Evolutionary conservation across 2,888 invertebrate genomes (phyloP).

Genomic region (Drosophila sordidula): DNA sequence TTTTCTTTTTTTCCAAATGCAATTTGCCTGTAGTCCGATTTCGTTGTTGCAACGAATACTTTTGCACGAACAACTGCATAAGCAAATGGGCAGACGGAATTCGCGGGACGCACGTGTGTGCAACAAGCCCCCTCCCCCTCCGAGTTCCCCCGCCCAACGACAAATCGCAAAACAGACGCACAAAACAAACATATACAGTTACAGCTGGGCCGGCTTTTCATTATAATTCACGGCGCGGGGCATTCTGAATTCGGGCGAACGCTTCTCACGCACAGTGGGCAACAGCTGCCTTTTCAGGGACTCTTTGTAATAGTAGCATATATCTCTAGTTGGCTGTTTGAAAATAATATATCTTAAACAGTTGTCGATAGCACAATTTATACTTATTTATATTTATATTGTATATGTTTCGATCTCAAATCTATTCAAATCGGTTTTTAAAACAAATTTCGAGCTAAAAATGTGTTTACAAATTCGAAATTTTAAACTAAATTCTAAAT

Average conservation of each 20-base stretch:
- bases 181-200: slow-evolving; percentile 23
- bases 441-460: no score
- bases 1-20: not conserved
- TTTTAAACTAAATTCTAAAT: not conserved
- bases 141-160: not conserved
- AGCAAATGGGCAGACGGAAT: slow-evolving; percentile 5
- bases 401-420: no score
- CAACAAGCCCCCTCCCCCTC: not conserved
- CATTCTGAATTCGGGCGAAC: not conserved
- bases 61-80: slow-evolving; percentile 14
- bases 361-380: no score
- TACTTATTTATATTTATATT: no score
- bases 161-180: not conserved
- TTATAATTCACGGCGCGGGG: slow-evolving; percentile 1
- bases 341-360: no score
- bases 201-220: slow-evolving; percentile 30
- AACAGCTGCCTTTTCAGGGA: no score
- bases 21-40: slow-evolving; percentile 1
- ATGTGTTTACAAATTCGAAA: no score
- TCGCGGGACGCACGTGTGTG: slow-evolving; percentile 16
- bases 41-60: not conserved
- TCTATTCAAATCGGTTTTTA: no score
- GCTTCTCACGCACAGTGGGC: not conserved
- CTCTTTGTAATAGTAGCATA: no score
- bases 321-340: no score